These are phyloP conservation scores for Danio aesculapii DNA, from an alignment of 2,797 vertebrate species.

Conservation along the genomic window DNA sequence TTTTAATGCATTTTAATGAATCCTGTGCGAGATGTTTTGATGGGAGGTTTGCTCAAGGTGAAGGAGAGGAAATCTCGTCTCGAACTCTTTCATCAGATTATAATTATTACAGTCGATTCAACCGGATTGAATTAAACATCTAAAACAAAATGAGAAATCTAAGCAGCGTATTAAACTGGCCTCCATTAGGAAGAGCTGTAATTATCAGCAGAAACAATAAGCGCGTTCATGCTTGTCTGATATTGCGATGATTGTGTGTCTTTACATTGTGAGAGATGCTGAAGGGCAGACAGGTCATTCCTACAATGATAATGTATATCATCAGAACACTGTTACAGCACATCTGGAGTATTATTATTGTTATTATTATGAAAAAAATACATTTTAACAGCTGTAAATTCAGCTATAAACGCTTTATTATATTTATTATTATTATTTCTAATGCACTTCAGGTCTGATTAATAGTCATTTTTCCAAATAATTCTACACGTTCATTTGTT, in stretches of 20 bases:
- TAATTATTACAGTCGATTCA: slow-evolving; percentile 69
- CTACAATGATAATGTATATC: background rate
- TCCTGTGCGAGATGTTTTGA: slow-evolving; percentile 71
- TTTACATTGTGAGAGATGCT: background rate
- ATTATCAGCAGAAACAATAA: slow-evolving; percentile 41
- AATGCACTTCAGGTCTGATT: too few species aligned
- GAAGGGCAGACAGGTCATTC: slow-evolving; percentile 14
- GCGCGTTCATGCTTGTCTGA: slow-evolving; percentile 24
- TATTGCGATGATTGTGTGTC: background rate
- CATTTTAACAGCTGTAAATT: too few species aligned
- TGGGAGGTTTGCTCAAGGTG: slow-evolving; percentile 75
- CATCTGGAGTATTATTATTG: too few species aligned
- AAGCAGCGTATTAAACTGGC: slow-evolving; percentile 52
- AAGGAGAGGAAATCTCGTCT: slow-evolving; percentile 58
- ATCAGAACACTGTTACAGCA: background rate
- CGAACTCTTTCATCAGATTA: slow-evolving; percentile 69
- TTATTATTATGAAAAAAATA: too few species aligned
- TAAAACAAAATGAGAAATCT: slow-evolving; percentile 66
- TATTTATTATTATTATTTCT: too few species aligned
- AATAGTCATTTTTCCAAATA: too few species aligned
- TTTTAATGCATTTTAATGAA: slow-evolving; percentile 72
- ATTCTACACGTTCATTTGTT: too few species aligned
- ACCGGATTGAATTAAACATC: slow-evolving; percentile 70
- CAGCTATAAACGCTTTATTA: too few species aligned
- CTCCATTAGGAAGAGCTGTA: slow-evolving; percentile 15